These are phyloP conservation scores for Mustela nigripes DNA, from an alignment of 2,113 vertebrate genomes.

Conservation along the genomic window DNA sequence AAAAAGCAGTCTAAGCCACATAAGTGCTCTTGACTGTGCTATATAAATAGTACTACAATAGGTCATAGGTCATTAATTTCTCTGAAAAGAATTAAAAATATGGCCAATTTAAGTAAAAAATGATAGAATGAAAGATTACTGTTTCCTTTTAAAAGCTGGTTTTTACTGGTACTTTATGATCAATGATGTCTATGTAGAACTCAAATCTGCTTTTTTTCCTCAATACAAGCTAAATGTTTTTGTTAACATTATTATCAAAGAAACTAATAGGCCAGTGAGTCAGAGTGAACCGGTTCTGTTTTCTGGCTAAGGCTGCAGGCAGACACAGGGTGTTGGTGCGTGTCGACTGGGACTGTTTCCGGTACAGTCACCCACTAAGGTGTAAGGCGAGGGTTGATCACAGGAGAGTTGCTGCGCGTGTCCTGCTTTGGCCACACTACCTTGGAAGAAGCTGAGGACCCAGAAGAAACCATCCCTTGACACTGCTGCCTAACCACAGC, in stretches of 20 bases:
- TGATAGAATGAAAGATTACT: not conserved
- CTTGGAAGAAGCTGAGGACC: not conserved
- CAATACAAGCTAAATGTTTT: not conserved
- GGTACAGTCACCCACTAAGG: too few species aligned
- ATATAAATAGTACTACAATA: not conserved
- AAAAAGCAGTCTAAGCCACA: not conserved
- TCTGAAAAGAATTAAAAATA: slow-evolving; percentile 25
- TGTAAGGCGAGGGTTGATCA: too few species aligned
- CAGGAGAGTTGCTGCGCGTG: not conserved
- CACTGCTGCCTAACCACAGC: fast-evolving
- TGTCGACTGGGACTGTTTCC: not conserved
- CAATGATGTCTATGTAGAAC: not conserved
- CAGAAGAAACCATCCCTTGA: not conserved
- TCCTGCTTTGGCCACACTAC: not conserved
- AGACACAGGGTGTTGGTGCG: not conserved
- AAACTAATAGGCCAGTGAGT: not conserved
- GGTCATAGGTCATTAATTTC: slow-evolving; percentile 1
- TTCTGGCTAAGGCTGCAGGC: not conserved
- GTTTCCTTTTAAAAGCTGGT: not conserved
- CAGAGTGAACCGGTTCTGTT: not conserved
- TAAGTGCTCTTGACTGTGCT: not conserved
- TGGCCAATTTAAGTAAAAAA: not conserved
- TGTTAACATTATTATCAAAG: not conserved
- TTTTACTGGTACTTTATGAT: not conserved
- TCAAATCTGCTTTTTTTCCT: not conserved